phyloP scores from a whole-genome alignment of 2,113 vertebrate genomes.

The Siniperca knerii region DNA sequence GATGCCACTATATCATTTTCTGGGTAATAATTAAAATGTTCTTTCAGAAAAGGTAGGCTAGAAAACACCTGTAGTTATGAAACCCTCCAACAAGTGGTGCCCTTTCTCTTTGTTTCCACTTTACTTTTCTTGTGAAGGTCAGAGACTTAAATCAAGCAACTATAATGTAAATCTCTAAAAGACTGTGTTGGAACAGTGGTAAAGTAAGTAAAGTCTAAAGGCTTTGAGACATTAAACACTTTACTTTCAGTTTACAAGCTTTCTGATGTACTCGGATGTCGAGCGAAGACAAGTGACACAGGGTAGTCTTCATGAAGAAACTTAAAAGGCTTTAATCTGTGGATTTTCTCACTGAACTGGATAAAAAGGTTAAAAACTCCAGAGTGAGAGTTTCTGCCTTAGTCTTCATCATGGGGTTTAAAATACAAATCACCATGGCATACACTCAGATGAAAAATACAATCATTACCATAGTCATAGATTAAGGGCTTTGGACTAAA shows the following conservation, averaged over 20 bases:
- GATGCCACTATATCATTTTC: background rate
- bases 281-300: background rate
- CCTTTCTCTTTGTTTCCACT: slow-evolving; percentile 57
- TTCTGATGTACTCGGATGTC: slow-evolving; percentile 10
- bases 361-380: slow-evolving; percentile 43
- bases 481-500: slow-evolving; percentile 42
- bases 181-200: background rate
- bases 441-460: slow-evolving; percentile 23
- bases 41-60: background rate
- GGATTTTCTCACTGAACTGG: slow-evolving; percentile 36
- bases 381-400: slow-evolving; percentile 13
- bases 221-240: slow-evolving; percentile 6
- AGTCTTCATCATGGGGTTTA: slow-evolving; percentile 23
- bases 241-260: slow-evolving; percentile 6
- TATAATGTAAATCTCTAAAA: no score
- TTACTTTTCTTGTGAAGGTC: background rate
- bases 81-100: slow-evolving; percentile 64
- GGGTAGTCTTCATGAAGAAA: slow-evolving; percentile 18
- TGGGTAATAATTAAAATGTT: slow-evolving; percentile 1
- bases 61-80: slow-evolving; percentile 49
- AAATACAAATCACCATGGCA: slow-evolving; percentile 17
- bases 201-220: background rate
- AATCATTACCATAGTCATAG: slow-evolving; percentile 34
- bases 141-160: background rate
- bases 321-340: slow-evolving; percentile 47